A percentile compares a stretch with the other conserved stretches of the same genome.
Conservation (phyloP, 2,113 vertebrate genomes). For the Oophaga pumilio region DNA sequence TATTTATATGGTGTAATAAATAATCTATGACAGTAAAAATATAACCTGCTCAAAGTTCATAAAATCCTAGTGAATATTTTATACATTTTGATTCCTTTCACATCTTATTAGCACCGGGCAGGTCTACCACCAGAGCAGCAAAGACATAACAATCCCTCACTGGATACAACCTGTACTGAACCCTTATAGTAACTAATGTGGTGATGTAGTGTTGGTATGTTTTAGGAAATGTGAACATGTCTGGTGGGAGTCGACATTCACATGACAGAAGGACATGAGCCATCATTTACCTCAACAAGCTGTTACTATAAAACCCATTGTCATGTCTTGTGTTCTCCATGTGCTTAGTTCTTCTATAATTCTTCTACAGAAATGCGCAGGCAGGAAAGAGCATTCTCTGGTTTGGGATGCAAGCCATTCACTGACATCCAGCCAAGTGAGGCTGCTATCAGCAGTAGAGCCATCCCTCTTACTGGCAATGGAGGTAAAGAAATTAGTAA, state of each 20-base stretch:
- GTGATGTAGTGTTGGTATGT: neutral
- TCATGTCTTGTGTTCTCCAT: neutral
- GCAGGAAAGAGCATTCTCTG: slow-evolving; percentile 80
- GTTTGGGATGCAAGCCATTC: slow-evolving; percentile 79
- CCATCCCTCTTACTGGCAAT: slow-evolving; percentile 68
- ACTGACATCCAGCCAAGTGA: slow-evolving; percentile 80
- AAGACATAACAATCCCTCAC: neutral
- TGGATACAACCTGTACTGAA: neutral
- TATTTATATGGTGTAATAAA: neutral
- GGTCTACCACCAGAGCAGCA: neutral
- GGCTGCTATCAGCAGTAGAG: slow-evolving; percentile 75
- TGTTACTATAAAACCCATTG: neutral
- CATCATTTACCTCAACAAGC: neutral
- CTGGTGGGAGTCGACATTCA: neutral
- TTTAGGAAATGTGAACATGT: neutral
- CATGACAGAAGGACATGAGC: neutral
- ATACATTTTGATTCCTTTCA: neutral
- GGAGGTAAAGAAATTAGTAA: slow-evolving; percentile 64
- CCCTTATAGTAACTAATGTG: neutral
- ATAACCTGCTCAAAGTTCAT: neutral
- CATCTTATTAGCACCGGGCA: neutral
- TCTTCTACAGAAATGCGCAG: slow-evolving; percentile 72
- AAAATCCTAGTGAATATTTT: neutral
- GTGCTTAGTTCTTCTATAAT: slow-evolving; percentile 14
- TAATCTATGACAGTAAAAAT: neutral